Evolutionary conservation across 2,888 invertebrate species (phyloP).

Genomic region (Caenorhabditis auriculariae): DNA sequence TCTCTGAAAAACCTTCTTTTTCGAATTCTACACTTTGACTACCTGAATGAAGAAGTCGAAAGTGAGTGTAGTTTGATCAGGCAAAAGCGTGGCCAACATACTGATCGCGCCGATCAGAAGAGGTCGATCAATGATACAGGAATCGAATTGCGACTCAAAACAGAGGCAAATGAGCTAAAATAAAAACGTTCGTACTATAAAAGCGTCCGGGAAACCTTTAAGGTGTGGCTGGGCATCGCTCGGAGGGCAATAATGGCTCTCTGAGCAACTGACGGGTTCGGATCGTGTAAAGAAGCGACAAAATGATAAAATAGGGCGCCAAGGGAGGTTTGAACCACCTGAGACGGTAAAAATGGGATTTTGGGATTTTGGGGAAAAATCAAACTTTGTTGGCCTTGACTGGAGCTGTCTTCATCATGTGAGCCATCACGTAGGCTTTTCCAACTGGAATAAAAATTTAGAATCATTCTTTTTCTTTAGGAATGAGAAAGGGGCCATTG

Average conservation of each 20-base stretch:
- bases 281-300: constrained; percentile 92
- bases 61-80: constrained; percentile 83
- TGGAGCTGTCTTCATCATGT: constrained; percentile 87
- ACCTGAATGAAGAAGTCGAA: constrained; percentile 95
- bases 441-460: constrained; percentile 74
- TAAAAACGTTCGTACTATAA: not conserved
- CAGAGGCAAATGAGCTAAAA: constrained; percentile 70
- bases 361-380: too few relatives aligned
- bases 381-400: constrained; percentile 75
- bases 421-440: constrained; percentile 85
- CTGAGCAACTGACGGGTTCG: constrained; percentile 90
- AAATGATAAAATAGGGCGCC: constrained; percentile 96
- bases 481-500: too few relatives aligned
- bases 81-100: constrained; percentile 87
- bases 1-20: constrained; percentile 65
- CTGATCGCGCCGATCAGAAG: constrained; percentile 93
- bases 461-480: too few relatives aligned
- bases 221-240: constrained; percentile 50
- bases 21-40: not conserved
- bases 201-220: constrained; percentile 25
- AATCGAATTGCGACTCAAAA: constrained; percentile 95
- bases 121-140: constrained; percentile 91
- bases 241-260: constrained; percentile 63
- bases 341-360: not conserved
- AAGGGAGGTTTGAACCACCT: constrained; percentile 80